A percentile compares a stretch with the other conserved stretches of the same genome.
These are phyloP conservation scores for Pandion haliaetus DNA, from an alignment of 2,113 vertebrate genomes.

Conservation along the genomic window DNA sequence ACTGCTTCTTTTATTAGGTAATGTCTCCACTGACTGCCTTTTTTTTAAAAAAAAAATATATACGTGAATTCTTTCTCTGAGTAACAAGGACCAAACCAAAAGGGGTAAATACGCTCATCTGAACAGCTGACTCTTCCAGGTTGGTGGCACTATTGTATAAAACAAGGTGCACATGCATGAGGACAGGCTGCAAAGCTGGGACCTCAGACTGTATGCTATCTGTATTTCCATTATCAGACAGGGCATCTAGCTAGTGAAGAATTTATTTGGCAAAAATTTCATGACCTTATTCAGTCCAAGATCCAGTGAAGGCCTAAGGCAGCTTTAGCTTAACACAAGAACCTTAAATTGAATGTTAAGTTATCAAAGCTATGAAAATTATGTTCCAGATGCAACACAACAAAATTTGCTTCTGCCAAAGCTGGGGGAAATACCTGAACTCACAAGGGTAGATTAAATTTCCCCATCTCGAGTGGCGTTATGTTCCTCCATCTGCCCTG, in stretches of 20 bases:
- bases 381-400: not conserved
- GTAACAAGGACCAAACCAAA: not conserved
- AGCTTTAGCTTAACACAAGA: not conserved
- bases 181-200: not conserved
- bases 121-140: not conserved
- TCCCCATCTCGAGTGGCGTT: not conserved
- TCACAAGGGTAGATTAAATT: not conserved
- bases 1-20: not conserved
- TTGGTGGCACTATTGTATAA: not conserved
- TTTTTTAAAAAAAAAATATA: fast-evolving
- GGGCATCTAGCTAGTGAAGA: not conserved
- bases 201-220: not conserved
- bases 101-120: fast-evolving
- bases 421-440: not conserved
- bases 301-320: not conserved
- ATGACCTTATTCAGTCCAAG: not conserved
- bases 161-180: not conserved
- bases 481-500: not conserved
- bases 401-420: not conserved
- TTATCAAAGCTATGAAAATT: not conserved
- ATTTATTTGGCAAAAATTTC: not conserved
- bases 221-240: not conserved
- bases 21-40: not conserved
- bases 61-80: not conserved
- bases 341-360: not conserved